Base-by-base conservation (phyloP, 2,797 vertebrate genomes). In the Heterohyrax brucei region DNA sequence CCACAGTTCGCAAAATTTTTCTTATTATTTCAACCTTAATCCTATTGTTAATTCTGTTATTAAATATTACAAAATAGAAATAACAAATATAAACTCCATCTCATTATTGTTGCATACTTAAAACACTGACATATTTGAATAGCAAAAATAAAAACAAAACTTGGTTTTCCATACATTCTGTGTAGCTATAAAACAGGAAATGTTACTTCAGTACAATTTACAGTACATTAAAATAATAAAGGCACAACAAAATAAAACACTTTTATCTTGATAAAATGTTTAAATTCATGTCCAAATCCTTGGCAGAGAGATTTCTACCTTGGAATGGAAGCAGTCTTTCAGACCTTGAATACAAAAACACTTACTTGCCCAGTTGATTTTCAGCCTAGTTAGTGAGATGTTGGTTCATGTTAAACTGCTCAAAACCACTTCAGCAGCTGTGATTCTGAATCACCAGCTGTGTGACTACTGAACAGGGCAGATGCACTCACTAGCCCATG, bases 141-240 rank as follows among this genome's bases (percentile, higher is more conserved):
- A 62, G 28, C 86, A 94, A 91, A 96, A 84, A 64, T 82, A 92
- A 82, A 70, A 88, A 75, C 44, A 72, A 24, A 82, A 95, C 50
- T 83, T 80, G 48, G 81, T 83, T 96, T 78, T 96, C 13, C 81
- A 81, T 93, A 28, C 88, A 26, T 93, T 96, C 91, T 96, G 91
- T 72, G 97, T 93, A 96, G 50, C 75, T 96, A 66, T 39, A 87
- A 92, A 90, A 91, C 39, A 77, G 7, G 95, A 84, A 88, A 16
- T 84, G 30, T 85, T 97, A 89, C 84, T 96, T 97, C 79, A 93
- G 48, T 70, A 97, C 95, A 96, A 91, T 61, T 94, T 95, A 93
- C 56, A 94, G 94, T 85, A 64, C 97, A 46, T 91, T 93, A 95
- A 96, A 85, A 70, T 87, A 92, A 84, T 88, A 90, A 97, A 97